These are phyloP conservation scores for Lasius platythorax DNA, from an alignment of 2,888 invertebrate species.

Conservation along the genomic window DNA sequence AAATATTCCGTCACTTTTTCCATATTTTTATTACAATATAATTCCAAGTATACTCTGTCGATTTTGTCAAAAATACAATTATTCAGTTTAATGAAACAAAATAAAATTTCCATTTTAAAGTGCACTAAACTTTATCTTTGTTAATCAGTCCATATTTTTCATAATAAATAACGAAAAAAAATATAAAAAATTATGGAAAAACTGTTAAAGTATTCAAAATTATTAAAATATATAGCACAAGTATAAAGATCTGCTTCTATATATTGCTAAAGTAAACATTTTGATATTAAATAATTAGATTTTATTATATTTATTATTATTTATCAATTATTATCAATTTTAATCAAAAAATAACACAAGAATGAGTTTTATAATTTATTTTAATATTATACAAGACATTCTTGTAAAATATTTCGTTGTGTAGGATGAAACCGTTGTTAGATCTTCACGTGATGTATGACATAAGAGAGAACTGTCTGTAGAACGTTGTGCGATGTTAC, in stretches of 20 bases:
- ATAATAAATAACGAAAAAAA: neutral
- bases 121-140: neutral
- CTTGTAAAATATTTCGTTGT: constrained; percentile 8
- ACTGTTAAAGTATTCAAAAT: neutral
- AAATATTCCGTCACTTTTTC: neutral
- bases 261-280: neutral
- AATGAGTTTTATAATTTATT: constrained; percentile 6
- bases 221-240: neutral
- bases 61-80: neutral
- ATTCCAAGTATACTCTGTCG: neutral
- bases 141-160: neutral
- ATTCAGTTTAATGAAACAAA: neutral
- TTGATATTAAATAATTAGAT: neutral
- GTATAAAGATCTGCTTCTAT: neutral
- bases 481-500: neutral
- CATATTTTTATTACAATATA: neutral
- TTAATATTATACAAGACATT: constrained; percentile 4
- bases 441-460: constrained; percentile 35
- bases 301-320: neutral
- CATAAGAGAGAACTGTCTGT: constrained; percentile 28
- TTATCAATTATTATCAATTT: neutral
- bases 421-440: constrained; percentile 8
- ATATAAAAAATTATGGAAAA: neutral
- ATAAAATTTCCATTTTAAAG: neutral
- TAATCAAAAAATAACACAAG: neutral